Conservation (phyloP, 2,113 vertebrate species). For the Halcyon malimbica region DNA sequence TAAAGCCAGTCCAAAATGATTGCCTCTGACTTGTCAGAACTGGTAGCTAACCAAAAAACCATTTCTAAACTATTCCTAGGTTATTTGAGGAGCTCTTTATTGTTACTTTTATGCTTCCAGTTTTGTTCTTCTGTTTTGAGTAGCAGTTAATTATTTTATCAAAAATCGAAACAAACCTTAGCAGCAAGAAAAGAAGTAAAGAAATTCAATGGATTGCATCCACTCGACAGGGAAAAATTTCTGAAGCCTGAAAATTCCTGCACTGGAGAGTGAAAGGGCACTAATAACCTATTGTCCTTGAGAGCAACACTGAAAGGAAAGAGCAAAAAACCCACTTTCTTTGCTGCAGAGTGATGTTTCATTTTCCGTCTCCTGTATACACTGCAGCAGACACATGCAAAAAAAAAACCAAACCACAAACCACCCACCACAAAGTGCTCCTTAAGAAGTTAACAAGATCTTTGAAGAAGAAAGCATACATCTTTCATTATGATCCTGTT, state of each 20-base stretch:
- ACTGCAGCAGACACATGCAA: background rate
- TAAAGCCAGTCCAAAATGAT: background rate
- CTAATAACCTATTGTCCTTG: conserved; percentile 47
- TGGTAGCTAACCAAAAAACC: background rate
- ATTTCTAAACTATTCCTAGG: background rate
- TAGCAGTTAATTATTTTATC: conserved; percentile 42
- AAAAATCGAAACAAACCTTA: conserved; percentile 8
- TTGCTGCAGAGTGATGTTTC: background rate
- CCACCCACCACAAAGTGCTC: background rate
- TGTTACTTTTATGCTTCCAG: background rate
- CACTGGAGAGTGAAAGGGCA: conserved; percentile 26
- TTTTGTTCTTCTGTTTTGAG: conserved; percentile 6
- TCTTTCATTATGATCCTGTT: background rate
- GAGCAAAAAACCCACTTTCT: background rate
- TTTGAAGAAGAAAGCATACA: background rate
- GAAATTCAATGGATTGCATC: conserved; percentile 11
- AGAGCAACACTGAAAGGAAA: conserved; percentile 21
- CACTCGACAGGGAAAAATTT: conserved; percentile 4
- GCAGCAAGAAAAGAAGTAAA: conserved; percentile 23
- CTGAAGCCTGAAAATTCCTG: conserved; percentile 26
- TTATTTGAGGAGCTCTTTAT: background rate
- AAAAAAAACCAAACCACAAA: background rate
- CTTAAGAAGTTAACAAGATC: conserved; percentile 6
- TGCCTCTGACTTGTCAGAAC: background rate
- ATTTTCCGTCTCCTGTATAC: background rate